Base-by-base conservation (phyloP, 2,797 vertebrate genomes). In the Cebuella pygmaea region DNA sequence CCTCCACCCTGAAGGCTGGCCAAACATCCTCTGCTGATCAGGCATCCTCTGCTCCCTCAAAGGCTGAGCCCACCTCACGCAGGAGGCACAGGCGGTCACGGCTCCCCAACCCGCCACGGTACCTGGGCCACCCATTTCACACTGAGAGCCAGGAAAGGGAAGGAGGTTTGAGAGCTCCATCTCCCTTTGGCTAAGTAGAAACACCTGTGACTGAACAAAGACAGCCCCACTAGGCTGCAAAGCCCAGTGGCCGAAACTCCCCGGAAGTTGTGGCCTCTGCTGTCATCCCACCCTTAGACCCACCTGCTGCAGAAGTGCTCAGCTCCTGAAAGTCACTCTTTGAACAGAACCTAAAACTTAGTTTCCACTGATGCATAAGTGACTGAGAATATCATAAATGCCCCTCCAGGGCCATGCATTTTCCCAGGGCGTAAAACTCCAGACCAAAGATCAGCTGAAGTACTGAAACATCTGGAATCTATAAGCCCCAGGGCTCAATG, bases 41-140 rank as follows among this genome's bases (percentile, higher is more conserved):
- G 57, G 9, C 64, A 5, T 0, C 20, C 41, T 46, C 67, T 5
- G 3, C 39, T 44, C 15, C 59, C 19, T 3, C 4, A 3, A 1
- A 81, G 41, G 72, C 64, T 22, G 9, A 90, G 24, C 59, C 41
- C 36, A 19, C 59, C 19, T 19, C 2, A n/a, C 1, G 4, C 44
- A 57, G 36, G 30, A 72, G 36, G n/a, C 11, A 44, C 4, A 0
- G 27, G 5, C 2, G 33, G 44, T 57, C 70, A 80, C 57, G n/a
- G 12, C 20, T 41, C 39, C n/a, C 9, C 5, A 26, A 39, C 3
- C 57, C 15, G 10, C 39, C 67, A 50, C 24, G 48, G 41, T 17
- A 9, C 70, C 46, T 59, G 36, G 39, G 11, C 57, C 30, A 48
- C 27, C 14, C 67, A 48, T n/a, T n/a, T 64, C 74, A 74, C 82